Percentiles rank a stretch among this genome's conserved stretches.
These are phyloP conservation scores for Dendropsophus ebraccatus DNA, from an alignment of 2,113 vertebrate species.

Conservation along the genomic window DNA sequence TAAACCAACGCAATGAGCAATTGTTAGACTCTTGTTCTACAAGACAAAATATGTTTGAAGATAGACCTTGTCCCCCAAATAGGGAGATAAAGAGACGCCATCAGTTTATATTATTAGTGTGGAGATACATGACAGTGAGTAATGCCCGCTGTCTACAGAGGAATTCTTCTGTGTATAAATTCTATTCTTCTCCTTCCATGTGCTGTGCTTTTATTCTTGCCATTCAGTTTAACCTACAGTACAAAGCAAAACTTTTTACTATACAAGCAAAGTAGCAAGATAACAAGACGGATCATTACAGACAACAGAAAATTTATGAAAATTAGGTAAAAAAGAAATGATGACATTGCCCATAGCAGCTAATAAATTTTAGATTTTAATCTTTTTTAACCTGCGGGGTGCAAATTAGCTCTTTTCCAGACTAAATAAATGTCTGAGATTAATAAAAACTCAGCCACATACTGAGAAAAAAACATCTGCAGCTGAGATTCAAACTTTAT, in stretches of 20 bases:
- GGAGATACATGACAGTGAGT: constrained; percentile 7
- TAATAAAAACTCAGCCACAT: too few species aligned
- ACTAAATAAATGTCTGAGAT: too few species aligned
- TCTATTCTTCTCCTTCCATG: background rate
- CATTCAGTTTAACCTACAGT: background rate
- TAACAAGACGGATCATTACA: background rate
- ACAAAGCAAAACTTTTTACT: background rate
- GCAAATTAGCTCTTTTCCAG: too few species aligned
- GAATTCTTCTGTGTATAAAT: constrained; percentile 14
- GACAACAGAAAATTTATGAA: background rate
- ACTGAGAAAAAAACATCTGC: too few species aligned
- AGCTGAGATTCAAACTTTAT: too few species aligned
- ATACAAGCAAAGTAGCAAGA: background rate
- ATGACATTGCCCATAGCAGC: background rate
- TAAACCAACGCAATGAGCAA: too few species aligned
- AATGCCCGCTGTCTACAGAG: background rate
- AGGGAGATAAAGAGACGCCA: background rate
- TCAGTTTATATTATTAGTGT: constrained; percentile 14
- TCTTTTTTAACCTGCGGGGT: too few species aligned
- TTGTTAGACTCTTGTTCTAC: background rate
- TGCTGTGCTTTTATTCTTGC: background rate
- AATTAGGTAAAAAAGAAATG: background rate
- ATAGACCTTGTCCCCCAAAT: background rate
- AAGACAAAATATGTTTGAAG: background rate
- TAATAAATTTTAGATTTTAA: background rate